Base-by-base conservation (phyloP, 2,888 invertebrate genomes). In the Opisthograptis luteolata region DNA sequence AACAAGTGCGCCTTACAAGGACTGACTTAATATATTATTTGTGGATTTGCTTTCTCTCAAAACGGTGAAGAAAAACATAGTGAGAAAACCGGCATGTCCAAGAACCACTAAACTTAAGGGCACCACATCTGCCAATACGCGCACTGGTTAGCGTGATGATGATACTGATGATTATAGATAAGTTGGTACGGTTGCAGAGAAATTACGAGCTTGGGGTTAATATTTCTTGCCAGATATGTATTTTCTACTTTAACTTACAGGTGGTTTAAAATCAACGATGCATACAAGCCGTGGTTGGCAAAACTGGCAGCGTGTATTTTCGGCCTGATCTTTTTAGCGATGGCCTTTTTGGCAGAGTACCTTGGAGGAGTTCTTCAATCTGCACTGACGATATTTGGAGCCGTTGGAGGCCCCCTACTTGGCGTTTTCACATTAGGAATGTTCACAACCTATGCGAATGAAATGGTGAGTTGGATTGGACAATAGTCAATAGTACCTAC, bases 351-450 rank as follows among this genome's bases (percentile, higher is more conserved):
- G 4, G 96, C 96, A 0, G 94, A 97, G 60, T 91, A 94, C 46
- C 87, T 98, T 36, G 97, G 97, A 0, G 96, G 96, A 0, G 92
- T 98, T 9, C 87, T 98, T 8, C 96, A 97, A 82, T 95, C 96
- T 0, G 93, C 96, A 0, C 84, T 97, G 7, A 96, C 96, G 0
- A 95, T 97, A 60, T 97, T 97, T 70, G 97, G 96, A 1, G 94
- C 96, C 1, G 94, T 96, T 2, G 97, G 97, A 0, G 97, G 97
- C 0, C 97, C 97, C 0, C 77, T 97, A n/a, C 84, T 97, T 13
- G 97, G 95, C 0, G 86, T 97, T 1, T 98, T 97, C 74, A 94
- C 96, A 0, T 84, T 97, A 15, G 97, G 97, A 62, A 96, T 97
- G 95, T 94, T 94, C 59, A 93, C 94, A 28, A 93, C 94, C 7